Percentiles rank a stretch among this genome's conserved stretches.
Evolutionary conservation across 1,140 invertebrate genomes (phyloP).

Genomic region (Lucilia sericata): DNA sequence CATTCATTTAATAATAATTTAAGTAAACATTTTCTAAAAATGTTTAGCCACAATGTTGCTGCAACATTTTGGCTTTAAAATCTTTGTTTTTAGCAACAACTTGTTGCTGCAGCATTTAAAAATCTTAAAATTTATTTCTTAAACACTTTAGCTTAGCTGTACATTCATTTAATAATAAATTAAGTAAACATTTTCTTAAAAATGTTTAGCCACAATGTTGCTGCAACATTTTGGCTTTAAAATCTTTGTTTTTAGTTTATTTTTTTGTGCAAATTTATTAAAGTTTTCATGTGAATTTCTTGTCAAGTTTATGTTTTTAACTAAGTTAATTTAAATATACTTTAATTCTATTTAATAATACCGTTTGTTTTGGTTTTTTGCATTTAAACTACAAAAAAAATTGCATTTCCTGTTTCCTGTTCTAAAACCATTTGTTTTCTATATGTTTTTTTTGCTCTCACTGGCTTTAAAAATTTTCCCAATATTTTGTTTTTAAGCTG

Average conservation of each 20-base stretch:
- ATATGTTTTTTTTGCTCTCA: slow-evolving; percentile 21
- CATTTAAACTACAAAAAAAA: not conserved
- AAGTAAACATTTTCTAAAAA: not conserved
- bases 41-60: not conserved
- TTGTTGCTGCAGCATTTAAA: slow-evolving; percentile 1
- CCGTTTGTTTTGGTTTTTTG: not conserved
- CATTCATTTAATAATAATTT: too few relatives aligned
- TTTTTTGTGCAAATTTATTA: not conserved
- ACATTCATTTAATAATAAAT: too few relatives aligned
- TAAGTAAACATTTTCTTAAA: not conserved
- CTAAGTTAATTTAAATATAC: not conserved
- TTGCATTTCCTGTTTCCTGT: slow-evolving; percentile 42
- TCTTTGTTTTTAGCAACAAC: not conserved
- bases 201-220: not conserved
- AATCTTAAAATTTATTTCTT: too few relatives aligned
- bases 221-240: not conserved
- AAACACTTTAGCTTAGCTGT: too few relatives aligned
- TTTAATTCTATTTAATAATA: not conserved
- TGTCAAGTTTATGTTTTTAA: too few relatives aligned
- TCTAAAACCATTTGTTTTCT: slow-evolving; percentile 29
- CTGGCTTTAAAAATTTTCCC: not conserved
- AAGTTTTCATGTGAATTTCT: too few relatives aligned
- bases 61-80: not conserved
- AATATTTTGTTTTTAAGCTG: slow-evolving; percentile 10
- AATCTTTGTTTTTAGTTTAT: not conserved